phyloP scores from a whole-genome alignment of 2,888 invertebrate species.

The Drosophila suboccidentalis region DNA sequence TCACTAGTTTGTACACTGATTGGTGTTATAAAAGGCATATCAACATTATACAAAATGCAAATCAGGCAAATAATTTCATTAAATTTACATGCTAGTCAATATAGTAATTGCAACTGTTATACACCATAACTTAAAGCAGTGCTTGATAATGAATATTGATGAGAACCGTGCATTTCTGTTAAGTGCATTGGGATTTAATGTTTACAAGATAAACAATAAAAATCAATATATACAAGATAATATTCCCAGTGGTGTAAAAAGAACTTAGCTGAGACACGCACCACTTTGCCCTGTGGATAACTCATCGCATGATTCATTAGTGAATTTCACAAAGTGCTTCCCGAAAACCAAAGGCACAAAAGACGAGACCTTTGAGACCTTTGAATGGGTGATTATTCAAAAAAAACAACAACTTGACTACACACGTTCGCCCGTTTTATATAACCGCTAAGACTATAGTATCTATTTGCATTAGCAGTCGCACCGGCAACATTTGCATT shows the following conservation, averaged over 20 bases:
- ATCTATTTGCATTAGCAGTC: slow-evolving; percentile 55
- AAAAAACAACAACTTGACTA: slow-evolving; percentile 28
- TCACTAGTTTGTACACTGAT: too few species aligned
- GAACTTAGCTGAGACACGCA: slow-evolving; percentile 15
- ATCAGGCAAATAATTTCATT: neutral
- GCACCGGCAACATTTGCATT: slow-evolving; percentile 67
- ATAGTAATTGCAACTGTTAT: neutral
- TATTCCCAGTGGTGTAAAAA: neutral
- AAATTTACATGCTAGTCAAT: neutral
- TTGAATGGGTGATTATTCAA: slow-evolving; percentile 30
- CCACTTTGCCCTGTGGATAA: slow-evolving; percentile 3
- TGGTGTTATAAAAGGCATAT: too few species aligned
- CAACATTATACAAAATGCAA: too few species aligned
- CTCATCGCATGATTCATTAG: slow-evolving; percentile 48
- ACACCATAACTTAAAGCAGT: neutral
- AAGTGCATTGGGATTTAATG: neutral
- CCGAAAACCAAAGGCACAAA: slow-evolving; percentile 33
- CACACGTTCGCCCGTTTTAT: slow-evolving; percentile 36
- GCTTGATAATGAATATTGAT: neutral
- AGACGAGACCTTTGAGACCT: slow-evolving; percentile 50
- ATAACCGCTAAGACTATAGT: slow-evolving; percentile 35
- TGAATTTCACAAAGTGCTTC: slow-evolving; percentile 45
- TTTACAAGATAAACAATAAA: neutral
- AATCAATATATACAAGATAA: slow-evolving; percentile 7
- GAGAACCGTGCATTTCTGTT: neutral